phyloP scores from a whole-genome alignment of 1,140 invertebrate genomes.

The Sitodiplosis mosellana region DNA sequence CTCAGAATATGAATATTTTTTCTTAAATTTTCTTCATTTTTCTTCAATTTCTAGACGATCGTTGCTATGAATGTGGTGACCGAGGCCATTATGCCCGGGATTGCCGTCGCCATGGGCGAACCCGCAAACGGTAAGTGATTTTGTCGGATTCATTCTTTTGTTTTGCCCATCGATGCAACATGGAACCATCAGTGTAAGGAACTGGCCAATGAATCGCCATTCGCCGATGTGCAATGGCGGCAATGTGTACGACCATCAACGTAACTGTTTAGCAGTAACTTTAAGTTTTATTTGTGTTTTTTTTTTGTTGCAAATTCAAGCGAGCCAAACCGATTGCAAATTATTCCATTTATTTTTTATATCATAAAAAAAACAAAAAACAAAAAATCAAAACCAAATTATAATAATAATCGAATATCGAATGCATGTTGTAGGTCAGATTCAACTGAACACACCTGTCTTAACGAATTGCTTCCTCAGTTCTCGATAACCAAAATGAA shows the following conservation, averaged over 20 bases:
- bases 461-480: no score
- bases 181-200: not conserved
- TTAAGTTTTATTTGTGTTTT: no score
- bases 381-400: no score
- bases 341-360: no score
- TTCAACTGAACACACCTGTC: no score
- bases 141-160: not conserved
- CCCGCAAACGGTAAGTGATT: constrained; percentile 27
- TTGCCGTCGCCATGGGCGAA: constrained; percentile 43
- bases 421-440: no score
- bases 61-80: constrained; percentile 84
- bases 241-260: not conserved
- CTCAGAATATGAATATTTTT: constrained; percentile 31
- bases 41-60: constrained; percentile 42
- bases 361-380: no score
- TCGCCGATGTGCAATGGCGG: not conserved
- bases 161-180: not conserved
- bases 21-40: constrained; percentile 17
- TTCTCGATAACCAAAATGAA: no score
- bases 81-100: constrained; percentile 82
- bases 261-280: no score
- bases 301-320: no score
- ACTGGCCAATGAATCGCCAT: not conserved
- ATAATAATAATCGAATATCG: no score
- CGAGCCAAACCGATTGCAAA: no score